These are phyloP conservation scores for Halichoeres trimaculatus DNA, from an alignment of 2,113 vertebrate genomes.

Conservation along the genomic window DNA sequence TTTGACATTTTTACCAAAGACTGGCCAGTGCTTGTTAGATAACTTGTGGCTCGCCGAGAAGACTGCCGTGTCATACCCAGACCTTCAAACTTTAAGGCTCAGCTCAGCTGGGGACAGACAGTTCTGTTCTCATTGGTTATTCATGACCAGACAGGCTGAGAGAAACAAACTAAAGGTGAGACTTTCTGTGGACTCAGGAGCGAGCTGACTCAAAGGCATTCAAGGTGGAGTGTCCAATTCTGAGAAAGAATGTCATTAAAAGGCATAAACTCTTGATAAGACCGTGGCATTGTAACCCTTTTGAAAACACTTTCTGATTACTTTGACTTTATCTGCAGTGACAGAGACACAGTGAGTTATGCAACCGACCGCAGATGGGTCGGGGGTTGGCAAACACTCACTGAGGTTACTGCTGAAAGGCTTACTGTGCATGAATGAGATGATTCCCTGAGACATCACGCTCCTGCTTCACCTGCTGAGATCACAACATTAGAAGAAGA, in stretches of 20 bases:
- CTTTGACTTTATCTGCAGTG: background rate
- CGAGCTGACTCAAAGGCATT: background rate
- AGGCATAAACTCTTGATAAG: background rate
- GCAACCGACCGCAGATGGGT: background rate
- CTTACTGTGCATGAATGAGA: background rate
- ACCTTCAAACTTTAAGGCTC: background rate
- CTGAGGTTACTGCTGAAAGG: background rate
- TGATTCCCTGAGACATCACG: background rate
- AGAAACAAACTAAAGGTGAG: background rate
- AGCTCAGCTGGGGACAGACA: background rate
- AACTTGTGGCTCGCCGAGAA: no score
- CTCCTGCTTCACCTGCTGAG: background rate
- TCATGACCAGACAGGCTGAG: background rate
- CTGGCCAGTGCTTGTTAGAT: no score
- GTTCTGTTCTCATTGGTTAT: background rate
- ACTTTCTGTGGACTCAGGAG: background rate
- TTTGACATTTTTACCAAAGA: no score
- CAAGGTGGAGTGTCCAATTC: background rate
- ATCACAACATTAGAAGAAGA: background rate
- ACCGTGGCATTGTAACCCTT: background rate
- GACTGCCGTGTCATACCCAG: background rate
- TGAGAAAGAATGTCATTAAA: background rate
- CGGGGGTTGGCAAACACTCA: background rate
- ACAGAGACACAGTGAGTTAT: background rate
- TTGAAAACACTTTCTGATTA: background rate